phyloP scores from a whole-genome alignment of 2,797 vertebrate species.

The Jordanella pulchra region DNA sequence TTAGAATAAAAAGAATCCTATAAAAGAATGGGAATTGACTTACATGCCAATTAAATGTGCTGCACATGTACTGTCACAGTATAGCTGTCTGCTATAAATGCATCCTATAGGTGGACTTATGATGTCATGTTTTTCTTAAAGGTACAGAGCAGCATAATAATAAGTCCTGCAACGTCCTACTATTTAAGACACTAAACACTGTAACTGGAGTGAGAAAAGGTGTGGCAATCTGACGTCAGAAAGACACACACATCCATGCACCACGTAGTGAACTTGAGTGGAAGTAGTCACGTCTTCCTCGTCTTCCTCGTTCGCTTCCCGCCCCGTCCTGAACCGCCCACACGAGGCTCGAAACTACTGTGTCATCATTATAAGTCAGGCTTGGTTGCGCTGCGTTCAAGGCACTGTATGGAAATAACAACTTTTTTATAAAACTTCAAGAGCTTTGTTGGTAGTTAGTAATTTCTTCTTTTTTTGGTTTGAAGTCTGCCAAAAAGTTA shows the following conservation, averaged over 20 bases:
- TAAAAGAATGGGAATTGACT: not conserved
- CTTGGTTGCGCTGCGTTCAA: slow-evolving; percentile 23
- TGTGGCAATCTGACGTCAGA: slow-evolving; percentile 20
- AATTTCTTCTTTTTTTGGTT: not conserved
- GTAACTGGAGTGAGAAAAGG: not conserved
- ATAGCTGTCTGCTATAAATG: not conserved
- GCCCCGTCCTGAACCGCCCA: slow-evolving; percentile 24
- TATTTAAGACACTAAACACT: not conserved
- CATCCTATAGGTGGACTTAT: not conserved
- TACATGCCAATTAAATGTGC: not conserved
- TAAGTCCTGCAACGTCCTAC: not conserved
- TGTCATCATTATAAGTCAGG: not conserved
- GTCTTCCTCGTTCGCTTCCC: slow-evolving; percentile 52
- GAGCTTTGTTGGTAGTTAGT: not conserved
- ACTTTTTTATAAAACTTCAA: not conserved
- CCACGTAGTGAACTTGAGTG: slow-evolving; percentile 10
- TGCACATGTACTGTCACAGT: not conserved
- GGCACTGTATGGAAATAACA: not conserved
- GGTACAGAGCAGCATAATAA: not conserved
- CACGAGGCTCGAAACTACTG: slow-evolving; percentile 8
- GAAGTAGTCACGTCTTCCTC: slow-evolving; percentile 67
- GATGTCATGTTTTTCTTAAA: slow-evolving; percentile 1
- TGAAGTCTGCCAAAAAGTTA: not conserved
- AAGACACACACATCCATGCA: slow-evolving; percentile 21
- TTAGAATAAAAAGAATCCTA: not conserved